Percentiles rank a stretch among this genome's conserved stretches.
Conservation (phyloP, 2,797 vertebrate genomes). For the Nyctalus aviator region DNA sequence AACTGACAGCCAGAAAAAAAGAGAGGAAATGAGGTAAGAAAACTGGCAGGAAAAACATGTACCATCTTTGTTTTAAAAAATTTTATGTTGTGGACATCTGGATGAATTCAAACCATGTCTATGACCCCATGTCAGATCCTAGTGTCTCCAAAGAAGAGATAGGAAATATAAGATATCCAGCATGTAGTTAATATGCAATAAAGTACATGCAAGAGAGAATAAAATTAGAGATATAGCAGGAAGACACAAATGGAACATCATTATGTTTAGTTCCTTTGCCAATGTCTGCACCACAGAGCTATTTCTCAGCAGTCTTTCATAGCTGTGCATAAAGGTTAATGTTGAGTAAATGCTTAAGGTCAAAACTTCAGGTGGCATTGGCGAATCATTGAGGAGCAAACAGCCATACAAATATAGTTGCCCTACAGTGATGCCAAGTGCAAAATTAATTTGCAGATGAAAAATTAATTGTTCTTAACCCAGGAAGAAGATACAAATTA, state of each 20-base stretch:
- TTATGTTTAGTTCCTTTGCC: background rate
- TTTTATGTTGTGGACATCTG: constrained; percentile 22
- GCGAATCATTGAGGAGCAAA: background rate
- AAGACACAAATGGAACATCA: background rate
- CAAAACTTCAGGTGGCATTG: background rate
- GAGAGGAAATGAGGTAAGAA: background rate
- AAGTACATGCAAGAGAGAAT: background rate
- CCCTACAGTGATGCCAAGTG: background rate
- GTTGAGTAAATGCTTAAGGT: background rate
- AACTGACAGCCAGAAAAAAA: background rate
- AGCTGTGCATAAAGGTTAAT: background rate
- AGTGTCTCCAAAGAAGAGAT: background rate
- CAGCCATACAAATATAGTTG: background rate
- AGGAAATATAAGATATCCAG: background rate
- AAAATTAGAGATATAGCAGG: background rate
- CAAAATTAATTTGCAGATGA: constrained; percentile 20
- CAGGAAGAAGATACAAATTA: constrained; percentile 51
- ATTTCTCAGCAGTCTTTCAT: background rate
- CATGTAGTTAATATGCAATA: background rate
- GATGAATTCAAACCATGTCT: background rate
- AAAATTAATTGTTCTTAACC: constrained; percentile 54
- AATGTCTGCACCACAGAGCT: background rate
- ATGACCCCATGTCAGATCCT: background rate
- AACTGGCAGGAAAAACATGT: background rate
- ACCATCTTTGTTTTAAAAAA: background rate